Conservation (phyloP, 2,888 invertebrate genomes). For the Achlya flavicornis region DNA sequence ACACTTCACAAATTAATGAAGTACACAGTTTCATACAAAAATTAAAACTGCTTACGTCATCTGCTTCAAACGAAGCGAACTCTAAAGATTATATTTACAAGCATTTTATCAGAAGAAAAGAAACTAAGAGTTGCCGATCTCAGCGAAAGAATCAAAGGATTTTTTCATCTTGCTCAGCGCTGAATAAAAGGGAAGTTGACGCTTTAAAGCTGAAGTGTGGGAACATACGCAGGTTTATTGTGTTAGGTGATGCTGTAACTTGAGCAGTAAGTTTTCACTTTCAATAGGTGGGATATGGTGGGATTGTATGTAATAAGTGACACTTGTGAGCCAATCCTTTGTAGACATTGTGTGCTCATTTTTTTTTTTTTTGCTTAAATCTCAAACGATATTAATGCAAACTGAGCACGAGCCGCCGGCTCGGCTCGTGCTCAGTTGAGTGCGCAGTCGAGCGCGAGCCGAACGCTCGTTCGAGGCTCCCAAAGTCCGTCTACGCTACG, state of each 20-base stretch:
- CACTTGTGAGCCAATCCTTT: too few species aligned
- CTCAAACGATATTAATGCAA: too few species aligned
- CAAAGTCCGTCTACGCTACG: too few species aligned
- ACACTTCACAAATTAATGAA: not conserved
- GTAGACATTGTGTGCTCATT: too few species aligned
- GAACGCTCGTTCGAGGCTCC: too few species aligned
- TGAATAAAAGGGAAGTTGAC: not conserved
- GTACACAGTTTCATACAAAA: not conserved
- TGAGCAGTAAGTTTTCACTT: not conserved
- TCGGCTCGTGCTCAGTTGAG: too few species aligned
- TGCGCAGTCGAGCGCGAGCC: too few species aligned
- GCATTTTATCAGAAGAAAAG: not conserved
- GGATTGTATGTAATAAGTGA: too few species aligned
- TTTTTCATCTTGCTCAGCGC: not conserved
- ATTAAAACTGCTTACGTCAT: not conserved
- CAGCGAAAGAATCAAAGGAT: not conserved
- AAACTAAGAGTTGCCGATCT: not conserved
- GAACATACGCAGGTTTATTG: not conserved
- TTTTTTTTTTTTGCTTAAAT: too few species aligned
- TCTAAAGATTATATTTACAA: conserved; percentile 1
- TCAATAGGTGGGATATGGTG: too few species aligned
- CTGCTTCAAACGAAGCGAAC: not conserved
- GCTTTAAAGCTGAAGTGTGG: not conserved
- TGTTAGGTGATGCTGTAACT: not conserved
- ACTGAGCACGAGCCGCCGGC: too few species aligned